phyloP scores from a whole-genome alignment of 2,113 vertebrate species.

The Crotalus helleri region DNA sequence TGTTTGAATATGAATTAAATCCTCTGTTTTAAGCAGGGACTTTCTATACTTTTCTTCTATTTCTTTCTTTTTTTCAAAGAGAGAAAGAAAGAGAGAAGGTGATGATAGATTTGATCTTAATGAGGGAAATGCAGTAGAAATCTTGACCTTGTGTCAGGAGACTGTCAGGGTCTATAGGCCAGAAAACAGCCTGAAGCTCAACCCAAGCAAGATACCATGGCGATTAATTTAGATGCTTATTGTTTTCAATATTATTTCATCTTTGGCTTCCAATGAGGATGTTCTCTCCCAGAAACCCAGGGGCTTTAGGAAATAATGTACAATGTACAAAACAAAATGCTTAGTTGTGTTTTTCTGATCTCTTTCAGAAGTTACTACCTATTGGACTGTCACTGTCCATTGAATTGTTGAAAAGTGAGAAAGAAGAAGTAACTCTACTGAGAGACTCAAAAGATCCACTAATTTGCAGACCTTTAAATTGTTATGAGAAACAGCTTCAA shows the following conservation, averaged over 20 bases:
- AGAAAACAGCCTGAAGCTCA: neutral
- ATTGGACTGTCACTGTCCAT: neutral
- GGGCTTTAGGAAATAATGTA: too few species aligned
- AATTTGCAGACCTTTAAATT: neutral
- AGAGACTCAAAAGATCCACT: neutral
- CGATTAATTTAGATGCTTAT: neutral
- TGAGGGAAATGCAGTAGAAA: neutral
- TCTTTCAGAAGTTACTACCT: neutral
- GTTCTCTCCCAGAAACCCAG: neutral
- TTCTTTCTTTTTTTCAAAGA: neutral
- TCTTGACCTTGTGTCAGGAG: neutral
- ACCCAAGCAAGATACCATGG: neutral
- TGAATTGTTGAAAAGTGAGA: neutral
- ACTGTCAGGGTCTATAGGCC: neutral
- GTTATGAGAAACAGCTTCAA: neutral
- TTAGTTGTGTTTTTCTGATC: neutral
- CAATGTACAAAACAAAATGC: neutral
- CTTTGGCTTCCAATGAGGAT: neutral
- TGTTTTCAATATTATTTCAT: neutral
- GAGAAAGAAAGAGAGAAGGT: neutral
- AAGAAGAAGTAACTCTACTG: neutral
- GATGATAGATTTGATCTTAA: neutral
- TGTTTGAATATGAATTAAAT: neutral
- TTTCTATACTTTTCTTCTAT: neutral
- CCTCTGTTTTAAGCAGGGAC: neutral